Evolutionary conservation across 2,888 invertebrate species (phyloP).

Genomic region (Steinernema carpocapsae): DNA sequence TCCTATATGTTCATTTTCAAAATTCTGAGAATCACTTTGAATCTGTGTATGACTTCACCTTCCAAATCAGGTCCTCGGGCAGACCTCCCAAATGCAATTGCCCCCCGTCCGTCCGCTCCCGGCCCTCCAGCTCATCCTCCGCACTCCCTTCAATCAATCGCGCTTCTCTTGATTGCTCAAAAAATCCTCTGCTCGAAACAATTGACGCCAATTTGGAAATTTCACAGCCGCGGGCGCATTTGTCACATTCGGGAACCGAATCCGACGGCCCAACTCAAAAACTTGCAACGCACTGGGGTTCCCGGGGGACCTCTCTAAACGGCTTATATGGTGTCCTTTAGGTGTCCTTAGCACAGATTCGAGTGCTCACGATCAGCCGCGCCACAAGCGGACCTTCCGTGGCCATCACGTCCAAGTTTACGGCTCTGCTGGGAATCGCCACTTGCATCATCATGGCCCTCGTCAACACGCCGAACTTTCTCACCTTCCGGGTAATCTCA

Average conservation of each 20-base stretch:
- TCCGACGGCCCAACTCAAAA: no score
- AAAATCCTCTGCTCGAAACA: conserved; percentile 11
- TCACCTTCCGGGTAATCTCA: conserved; percentile 63
- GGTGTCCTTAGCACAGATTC: conserved; percentile 71
- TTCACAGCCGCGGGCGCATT: conserved; percentile 29
- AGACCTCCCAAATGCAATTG: no score
- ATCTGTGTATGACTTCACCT: no score
- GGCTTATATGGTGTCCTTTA: conserved; percentile 39
- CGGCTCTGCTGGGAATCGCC: conserved; percentile 53
- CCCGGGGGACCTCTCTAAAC: no score
- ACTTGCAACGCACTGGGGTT: no score
- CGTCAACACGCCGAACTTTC: conserved; percentile 65
- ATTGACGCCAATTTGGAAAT: conserved; percentile 9
- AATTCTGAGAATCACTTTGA: no score
- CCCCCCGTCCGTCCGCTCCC: no score
- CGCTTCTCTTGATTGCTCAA: conserved; percentile 1
- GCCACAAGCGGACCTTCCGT: conserved; percentile 63
- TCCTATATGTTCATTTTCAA: no score
- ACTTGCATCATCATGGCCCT: conserved; percentile 55
- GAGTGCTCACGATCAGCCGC: conserved; percentile 71
- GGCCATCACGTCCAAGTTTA: conserved; percentile 47
- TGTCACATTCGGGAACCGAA: conserved; percentile 34
- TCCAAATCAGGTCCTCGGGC: no score
- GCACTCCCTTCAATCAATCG: background rate
- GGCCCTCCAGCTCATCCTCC: background rate